Conservation (phyloP, 1,140 invertebrate genomes). For the Ceratina australensis region DNA sequence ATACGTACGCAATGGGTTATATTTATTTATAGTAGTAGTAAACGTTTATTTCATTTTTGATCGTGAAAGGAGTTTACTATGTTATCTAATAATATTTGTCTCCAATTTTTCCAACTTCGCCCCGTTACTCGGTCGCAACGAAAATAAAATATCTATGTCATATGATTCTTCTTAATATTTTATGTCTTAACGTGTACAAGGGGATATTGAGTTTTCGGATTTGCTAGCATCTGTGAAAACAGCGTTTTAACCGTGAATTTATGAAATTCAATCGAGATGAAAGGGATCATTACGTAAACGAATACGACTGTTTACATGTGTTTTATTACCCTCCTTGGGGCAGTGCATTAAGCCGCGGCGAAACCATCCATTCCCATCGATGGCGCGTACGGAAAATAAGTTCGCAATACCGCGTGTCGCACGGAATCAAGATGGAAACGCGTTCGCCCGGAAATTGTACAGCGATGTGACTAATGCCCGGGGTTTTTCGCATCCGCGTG, state of each 20-base stretch:
- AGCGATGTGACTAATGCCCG: constrained; percentile 10
- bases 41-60: no score
- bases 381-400: neutral
- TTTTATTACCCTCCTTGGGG: neutral
- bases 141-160: no score
- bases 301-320: neutral
- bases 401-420: neutral
- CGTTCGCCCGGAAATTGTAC: neutral
- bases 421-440: neutral
- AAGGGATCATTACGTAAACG: neutral
- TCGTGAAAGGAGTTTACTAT: no score
- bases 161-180: no score
- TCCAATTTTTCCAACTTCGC: no score
- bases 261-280: neutral
- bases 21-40: no score
- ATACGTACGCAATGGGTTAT: no score
- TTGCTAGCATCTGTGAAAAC: no score
- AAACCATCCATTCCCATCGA: neutral
- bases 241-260: neutral
- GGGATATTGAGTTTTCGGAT: no score
- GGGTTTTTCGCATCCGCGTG: neutral
- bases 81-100: no score
- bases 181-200: no score
- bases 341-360: neutral
- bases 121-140: no score